Conservation (phyloP, 2,797 vertebrate species). For the Fratercula arctica region DNA sequence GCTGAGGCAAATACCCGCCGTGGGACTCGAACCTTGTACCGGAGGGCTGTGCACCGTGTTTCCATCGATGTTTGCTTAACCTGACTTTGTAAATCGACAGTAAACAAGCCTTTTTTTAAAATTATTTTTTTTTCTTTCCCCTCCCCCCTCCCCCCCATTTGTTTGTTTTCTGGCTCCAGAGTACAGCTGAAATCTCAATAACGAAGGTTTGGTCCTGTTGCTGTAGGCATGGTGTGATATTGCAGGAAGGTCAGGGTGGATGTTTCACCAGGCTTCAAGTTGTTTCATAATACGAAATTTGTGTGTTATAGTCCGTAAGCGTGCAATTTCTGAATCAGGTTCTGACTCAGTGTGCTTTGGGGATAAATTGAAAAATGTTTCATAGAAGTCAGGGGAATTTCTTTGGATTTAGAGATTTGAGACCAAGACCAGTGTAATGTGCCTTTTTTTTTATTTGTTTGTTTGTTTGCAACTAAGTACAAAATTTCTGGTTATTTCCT, state of each 20-base stretch:
- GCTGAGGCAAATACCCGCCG: background rate
- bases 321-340: background rate
- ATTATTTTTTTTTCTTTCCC: too few relatives aligned
- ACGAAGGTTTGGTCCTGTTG: background rate
- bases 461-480: background rate
- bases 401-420: background rate
- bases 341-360: background rate
- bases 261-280: background rate
- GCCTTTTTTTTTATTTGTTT: background rate
- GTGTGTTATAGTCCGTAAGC: background rate
- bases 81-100: background rate
- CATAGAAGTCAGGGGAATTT: background rate
- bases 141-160: background rate
- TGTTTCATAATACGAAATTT: background rate
- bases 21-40: background rate
- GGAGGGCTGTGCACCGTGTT: fast-evolving
- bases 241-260: background rate
- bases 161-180: background rate
- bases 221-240: background rate
- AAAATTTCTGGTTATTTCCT: background rate
- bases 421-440: background rate
- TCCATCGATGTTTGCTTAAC: background rate
- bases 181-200: background rate
- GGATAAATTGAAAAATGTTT: background rate
- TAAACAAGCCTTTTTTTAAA: background rate